Percentiles rank a stretch among this genome's conserved stretches.
Evolutionary conservation across 2,888 invertebrate species (phyloP).

Genomic region (Nesidiocoris tenuis): DNA sequence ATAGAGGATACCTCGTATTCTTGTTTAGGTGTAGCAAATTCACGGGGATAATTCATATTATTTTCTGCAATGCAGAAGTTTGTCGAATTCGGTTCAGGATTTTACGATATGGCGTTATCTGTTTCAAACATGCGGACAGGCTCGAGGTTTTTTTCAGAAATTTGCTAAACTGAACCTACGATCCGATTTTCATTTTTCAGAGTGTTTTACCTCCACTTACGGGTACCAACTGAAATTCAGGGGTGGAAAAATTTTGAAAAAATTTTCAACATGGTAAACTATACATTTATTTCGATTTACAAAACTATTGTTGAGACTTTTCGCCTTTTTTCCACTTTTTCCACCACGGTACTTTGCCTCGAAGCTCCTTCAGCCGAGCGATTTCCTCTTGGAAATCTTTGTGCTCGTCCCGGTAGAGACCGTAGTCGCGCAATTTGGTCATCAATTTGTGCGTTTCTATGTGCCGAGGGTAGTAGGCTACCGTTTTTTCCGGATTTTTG

Average conservation of each 20-base stretch:
- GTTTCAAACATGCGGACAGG: too few relatives aligned
- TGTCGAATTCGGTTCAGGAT: too few relatives aligned
- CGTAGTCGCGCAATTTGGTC: slow-evolving; percentile 70
- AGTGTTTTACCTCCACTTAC: too few relatives aligned
- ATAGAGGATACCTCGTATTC: too few relatives aligned
- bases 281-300: neutral
- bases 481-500: slow-evolving; percentile 65
- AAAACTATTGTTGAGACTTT: neutral
- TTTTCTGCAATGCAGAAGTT: too few relatives aligned
- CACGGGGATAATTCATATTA: too few relatives aligned
- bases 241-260: neutral
- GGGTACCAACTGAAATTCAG: too few relatives aligned
- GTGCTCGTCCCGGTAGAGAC: slow-evolving; percentile 83
- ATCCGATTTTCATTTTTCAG: too few relatives aligned
- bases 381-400: slow-evolving; percentile 87
- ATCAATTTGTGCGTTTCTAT: slow-evolving; percentile 73
- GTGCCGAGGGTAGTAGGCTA: slow-evolving; percentile 85
- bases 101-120: too few relatives aligned
- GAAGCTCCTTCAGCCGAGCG: slow-evolving; percentile 68
- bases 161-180: too few relatives aligned
- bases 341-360: slow-evolving; percentile 63
- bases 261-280: neutral
- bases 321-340: slow-evolving; percentile 18
- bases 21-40: too few relatives aligned
- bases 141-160: too few relatives aligned